These are phyloP conservation scores for Aldrovandia affinis DNA, from an alignment of 2,797 vertebrate species.

Conservation along the genomic window DNA sequence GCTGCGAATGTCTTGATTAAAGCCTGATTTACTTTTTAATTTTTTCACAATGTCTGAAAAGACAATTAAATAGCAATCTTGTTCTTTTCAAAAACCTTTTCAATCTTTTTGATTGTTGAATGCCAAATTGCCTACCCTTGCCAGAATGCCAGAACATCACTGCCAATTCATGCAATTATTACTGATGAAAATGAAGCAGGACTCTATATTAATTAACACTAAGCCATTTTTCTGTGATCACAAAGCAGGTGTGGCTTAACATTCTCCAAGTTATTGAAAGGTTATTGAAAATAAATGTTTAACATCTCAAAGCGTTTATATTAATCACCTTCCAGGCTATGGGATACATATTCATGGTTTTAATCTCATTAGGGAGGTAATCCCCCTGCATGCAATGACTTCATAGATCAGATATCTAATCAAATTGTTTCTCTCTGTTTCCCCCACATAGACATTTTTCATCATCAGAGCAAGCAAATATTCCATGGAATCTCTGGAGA, in stretches of 20 bases:
- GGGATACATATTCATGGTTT: slow-evolving; percentile 51
- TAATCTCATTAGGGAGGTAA: slow-evolving; percentile 49
- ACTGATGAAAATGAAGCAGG: not conserved
- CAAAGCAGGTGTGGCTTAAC: slow-evolving; percentile 27
- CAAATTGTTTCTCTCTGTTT: slow-evolving; percentile 42
- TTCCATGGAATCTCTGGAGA: slow-evolving; percentile 31
- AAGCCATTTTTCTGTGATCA: slow-evolving; percentile 36
- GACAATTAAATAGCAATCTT: not conserved
- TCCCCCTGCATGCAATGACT: slow-evolving; percentile 42
- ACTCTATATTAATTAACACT: slow-evolving; percentile 33
- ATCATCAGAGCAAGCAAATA: slow-evolving; percentile 28
- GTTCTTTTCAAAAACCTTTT: too few relatives aligned
- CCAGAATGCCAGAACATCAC: not conserved
- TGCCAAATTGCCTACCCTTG: not conserved
- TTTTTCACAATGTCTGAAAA: not conserved
- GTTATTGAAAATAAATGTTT: slow-evolving; percentile 42
- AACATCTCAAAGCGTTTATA: slow-evolving; percentile 43
- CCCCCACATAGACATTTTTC: slow-evolving; percentile 31
- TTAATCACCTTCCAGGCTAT: slow-evolving; percentile 43
- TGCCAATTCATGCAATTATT: slow-evolving; percentile 2
- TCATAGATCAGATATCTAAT: slow-evolving; percentile 48
- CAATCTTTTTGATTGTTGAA: not conserved
- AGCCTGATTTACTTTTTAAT: too few relatives aligned
- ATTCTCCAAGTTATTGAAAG: slow-evolving; percentile 25
- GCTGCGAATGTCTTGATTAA: too few relatives aligned